Percentiles rank a stretch among this genome's conserved stretches.
phyloP scores from a whole-genome alignment of 2,888 invertebrate genomes.

The Dolomedes plantarius region DNA sequence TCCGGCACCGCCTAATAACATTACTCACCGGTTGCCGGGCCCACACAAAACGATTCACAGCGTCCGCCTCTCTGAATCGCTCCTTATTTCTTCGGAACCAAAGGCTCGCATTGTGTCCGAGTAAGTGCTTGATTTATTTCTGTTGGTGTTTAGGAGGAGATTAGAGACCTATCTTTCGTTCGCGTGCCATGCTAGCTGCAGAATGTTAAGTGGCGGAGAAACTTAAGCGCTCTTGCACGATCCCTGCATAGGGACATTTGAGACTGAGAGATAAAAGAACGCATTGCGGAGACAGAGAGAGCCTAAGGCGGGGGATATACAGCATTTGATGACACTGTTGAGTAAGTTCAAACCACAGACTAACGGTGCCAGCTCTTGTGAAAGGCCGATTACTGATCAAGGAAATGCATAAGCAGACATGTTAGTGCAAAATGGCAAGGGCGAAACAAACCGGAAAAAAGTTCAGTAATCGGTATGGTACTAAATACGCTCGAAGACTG shows the following conservation, averaged over 20 bases:
- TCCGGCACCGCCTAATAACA: constrained; percentile 7
- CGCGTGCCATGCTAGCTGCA: background rate
- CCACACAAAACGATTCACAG: constrained; percentile 3
- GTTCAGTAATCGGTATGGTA: no score
- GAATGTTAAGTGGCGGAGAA: constrained; percentile 13
- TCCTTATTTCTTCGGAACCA: background rate
- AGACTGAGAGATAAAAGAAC: background rate
- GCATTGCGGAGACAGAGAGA: no score
- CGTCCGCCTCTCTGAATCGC: constrained; percentile 50
- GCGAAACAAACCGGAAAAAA: no score
- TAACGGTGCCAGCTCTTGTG: no score
- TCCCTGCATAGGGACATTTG: background rate
- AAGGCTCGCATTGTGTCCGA: constrained; percentile 18
- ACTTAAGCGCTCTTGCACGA: background rate
- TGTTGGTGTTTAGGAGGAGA: constrained; percentile 20
- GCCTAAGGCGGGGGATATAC: no score
- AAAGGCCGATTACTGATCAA: no score
- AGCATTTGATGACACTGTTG: no score
- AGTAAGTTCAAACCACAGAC: no score
- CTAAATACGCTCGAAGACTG: no score
- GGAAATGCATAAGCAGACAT: no score
- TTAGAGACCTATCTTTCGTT: constrained; percentile 4
- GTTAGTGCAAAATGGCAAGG: no score
- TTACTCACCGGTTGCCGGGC: background rate
- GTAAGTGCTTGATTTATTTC: constrained; percentile 50